phyloP scores from a whole-genome alignment of 2,797 vertebrate species.

The Hypotaenidia okinawae region DNA sequence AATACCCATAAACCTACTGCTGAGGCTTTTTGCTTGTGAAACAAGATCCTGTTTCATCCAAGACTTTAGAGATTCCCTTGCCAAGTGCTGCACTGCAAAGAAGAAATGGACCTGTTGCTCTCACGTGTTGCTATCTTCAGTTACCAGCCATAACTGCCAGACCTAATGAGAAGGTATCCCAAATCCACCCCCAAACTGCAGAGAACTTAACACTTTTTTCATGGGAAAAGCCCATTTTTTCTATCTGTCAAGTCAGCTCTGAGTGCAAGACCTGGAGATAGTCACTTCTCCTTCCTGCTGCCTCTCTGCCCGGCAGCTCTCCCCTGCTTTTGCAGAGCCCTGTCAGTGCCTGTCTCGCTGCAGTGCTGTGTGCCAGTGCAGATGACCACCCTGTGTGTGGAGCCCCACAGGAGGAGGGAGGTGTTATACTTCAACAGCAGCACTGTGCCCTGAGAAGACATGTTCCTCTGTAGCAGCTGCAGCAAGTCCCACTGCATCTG shows the following conservation, averaged over 20 bases:
- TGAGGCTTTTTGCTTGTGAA: not conserved
- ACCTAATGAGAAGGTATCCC: not conserved
- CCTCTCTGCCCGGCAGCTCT: not conserved
- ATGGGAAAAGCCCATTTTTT: not conserved
- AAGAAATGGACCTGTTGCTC: not conserved
- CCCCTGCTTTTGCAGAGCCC: not conserved
- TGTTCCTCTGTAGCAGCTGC: not conserved
- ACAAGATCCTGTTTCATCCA: not conserved
- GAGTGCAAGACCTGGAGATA: not conserved
- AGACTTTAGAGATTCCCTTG: not conserved
- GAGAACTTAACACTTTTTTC: not conserved
- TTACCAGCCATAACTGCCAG: not conserved
- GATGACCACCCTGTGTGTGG: rapidly evolving
- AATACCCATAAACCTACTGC: not conserved
- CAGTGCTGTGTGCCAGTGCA: rapidly evolving
- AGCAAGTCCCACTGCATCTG: not conserved
- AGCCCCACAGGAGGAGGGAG: not conserved
- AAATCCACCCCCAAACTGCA: not conserved
- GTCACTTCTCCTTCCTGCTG: not conserved
- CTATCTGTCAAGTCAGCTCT: not conserved
- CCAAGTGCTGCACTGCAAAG: not conserved
- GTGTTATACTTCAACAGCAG: not conserved
- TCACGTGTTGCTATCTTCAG: not conserved
- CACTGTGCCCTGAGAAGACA: not conserved
- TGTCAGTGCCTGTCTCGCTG: rapidly evolving